phyloP scores from a whole-genome alignment of 2,113 vertebrate genomes.

The Leptosomus discolor region DNA sequence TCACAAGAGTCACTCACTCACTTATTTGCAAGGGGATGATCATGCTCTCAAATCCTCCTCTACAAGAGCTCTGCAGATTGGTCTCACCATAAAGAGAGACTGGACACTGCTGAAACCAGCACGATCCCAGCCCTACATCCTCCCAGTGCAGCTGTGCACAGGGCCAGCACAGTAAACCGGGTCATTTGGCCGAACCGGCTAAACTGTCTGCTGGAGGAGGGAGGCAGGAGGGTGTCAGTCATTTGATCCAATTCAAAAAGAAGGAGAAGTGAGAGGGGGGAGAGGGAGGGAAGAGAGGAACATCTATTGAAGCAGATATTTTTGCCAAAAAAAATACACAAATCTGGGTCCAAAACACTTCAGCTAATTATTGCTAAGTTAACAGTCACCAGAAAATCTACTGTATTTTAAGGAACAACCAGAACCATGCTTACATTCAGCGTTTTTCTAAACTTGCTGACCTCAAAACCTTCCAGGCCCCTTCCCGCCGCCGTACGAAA shows the following conservation, averaged over 20 bases:
- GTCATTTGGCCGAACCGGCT: background rate
- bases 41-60: background rate
- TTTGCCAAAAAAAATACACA: background rate
- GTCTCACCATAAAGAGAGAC: background rate
- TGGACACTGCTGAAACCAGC: background rate
- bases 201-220: background rate
- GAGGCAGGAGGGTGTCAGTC: background rate
- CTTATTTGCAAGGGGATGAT: background rate
- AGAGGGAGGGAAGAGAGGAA: background rate
- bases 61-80: background rate
- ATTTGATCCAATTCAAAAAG: background rate
- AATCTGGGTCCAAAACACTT: background rate
- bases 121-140: background rate
- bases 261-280: background rate
- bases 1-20: background rate
- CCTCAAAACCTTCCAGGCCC: background rate
- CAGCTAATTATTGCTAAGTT: background rate
- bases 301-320: background rate
- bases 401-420: background rate
- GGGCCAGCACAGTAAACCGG: background rate
- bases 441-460: background rate
- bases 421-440: background rate
- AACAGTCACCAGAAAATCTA: background rate
- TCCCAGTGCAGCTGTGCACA: background rate
- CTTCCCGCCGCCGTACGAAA: background rate